Base-by-base conservation (phyloP, 2,888 invertebrate genomes). In the Epistrophe grossulariae region DNA sequence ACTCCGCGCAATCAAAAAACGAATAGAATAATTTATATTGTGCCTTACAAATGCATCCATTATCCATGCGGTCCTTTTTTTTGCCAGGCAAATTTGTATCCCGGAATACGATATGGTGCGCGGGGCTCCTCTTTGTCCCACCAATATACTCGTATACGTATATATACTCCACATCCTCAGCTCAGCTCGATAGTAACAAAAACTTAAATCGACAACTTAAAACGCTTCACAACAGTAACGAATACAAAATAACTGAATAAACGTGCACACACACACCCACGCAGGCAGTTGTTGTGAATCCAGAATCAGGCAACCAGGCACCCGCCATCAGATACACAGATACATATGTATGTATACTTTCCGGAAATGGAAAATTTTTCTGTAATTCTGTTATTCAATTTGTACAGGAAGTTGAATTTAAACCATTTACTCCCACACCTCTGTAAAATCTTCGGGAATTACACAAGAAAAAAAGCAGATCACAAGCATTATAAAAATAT, bases 311-410 rank as follows among this genome's bases (percentile, higher is more conserved):
- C 24, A 28, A 15, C n/a, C n/a, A 40, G 3, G 24, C 19, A 15
- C 38, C 11, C 35, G n/a, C 55, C 62, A n/a, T 62, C 55, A 70
- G 48, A 76, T 76, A 73, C 74, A 55, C 60, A 24, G 52, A 8
- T 13, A 52, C 2, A 2, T 24, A 48, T 5, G 2, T 24, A 17
- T n/a, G 4, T 48, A 48, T 52, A 24, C 55, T 45, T 15, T 38
- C 80, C 19, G 74, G 73, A 82, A 60, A 68, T 76, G 79, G 71
- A 31, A 74, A 77, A 76, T 87, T 79, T 82, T 79, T 72, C 85
- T 79, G 78, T 87, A 87, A 79, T 87, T 74, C 79, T 72, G 74
- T 79, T 83, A 87, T 87, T 87, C 87, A 87, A 87, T 87, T 87
- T 87, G 76, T 83, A 74, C 71, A 79, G 87, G 83, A 83, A 79